Conservation (phyloP, 1,140 invertebrate species). For the Aphelenchoides fujianensis region DNA sequence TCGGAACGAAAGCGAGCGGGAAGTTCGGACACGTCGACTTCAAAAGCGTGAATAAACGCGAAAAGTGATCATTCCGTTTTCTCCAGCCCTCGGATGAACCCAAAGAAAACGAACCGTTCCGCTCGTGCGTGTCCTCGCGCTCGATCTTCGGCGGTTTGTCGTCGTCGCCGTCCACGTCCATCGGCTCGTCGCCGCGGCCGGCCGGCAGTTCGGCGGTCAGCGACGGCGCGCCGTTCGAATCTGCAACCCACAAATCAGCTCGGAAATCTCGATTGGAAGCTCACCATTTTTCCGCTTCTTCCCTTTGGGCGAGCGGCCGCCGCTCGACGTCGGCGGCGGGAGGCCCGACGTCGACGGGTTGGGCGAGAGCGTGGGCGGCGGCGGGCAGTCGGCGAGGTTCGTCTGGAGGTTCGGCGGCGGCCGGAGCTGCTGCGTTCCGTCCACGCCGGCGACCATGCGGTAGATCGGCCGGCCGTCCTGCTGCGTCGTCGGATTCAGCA, state of each 20-base stretch:
- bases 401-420: not conserved
- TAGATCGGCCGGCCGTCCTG: no score
- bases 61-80: constrained; percentile 2
- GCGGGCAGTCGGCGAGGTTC: not conserved
- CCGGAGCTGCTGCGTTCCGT: not conserved
- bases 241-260: no score
- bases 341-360: not conserved
- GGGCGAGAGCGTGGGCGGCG: not conserved
- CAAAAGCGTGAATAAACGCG: not conserved
- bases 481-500: no score
- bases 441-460: no score
- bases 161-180: not conserved
- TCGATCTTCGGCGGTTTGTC: not conserved
- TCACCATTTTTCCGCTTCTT: no score
- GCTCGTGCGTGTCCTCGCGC: not conserved
- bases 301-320: no score
- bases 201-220: not conserved
- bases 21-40: no score
- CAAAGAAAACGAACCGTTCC: not conserved
- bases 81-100: not conserved
- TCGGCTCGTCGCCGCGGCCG: not conserved
- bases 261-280: not conserved
- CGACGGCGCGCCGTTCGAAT: no score
- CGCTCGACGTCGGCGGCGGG: not conserved
- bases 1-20: no score